Base-by-base conservation (phyloP, 2,113 vertebrate genomes). In the Poeciliopsis turrubarensis region DNA sequence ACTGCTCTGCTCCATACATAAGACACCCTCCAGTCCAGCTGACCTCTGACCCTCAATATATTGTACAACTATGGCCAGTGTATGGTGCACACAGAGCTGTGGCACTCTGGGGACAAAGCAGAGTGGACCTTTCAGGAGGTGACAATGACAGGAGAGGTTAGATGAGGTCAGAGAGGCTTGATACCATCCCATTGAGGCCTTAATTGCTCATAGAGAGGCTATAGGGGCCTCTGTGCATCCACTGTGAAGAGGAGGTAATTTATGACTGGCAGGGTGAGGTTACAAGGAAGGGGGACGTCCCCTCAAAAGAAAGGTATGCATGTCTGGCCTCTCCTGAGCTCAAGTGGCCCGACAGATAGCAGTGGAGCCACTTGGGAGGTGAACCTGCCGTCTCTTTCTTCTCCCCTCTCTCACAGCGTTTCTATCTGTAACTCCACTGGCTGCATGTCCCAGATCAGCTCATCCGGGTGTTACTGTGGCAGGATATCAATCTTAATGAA, bases 401-500 rank as follows among this genome's bases (percentile, higher is more conserved):
- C 84, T 77, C 77, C 66, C 31, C 73, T 31, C 62, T 80, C 73
- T 70, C 76, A 75, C 73, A 31, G 70, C 87, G 70, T 72, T 74
- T 82, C 79, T 68, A 73, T 62, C 67, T 75, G 82, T 73, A 74
- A 72, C 72, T 81, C 83, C 60, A 67, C 73, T 73, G 12, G 64
- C 70, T 81, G 84, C 74, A 66, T 80, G 83, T 88, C 81, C 74
- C 71, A 74, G 78, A 87, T 87, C 87, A 47, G 82, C 78, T 87
- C 86, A 89, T 94, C 84, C 84, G 81, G 81, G 79, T 84, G 70
- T 78, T 65, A 71, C 80, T 72, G 77, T 65, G 27, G 84, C 74
- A 71, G 89, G 90, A 91, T 90, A 93, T 93, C 92, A 89, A 85
- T 93, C 91, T 92, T 90, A 83, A 91, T 89, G 89, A 93, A 88